Conservation (phyloP, 2,888 invertebrate species). For the Leucophora obtusa region DNA sequence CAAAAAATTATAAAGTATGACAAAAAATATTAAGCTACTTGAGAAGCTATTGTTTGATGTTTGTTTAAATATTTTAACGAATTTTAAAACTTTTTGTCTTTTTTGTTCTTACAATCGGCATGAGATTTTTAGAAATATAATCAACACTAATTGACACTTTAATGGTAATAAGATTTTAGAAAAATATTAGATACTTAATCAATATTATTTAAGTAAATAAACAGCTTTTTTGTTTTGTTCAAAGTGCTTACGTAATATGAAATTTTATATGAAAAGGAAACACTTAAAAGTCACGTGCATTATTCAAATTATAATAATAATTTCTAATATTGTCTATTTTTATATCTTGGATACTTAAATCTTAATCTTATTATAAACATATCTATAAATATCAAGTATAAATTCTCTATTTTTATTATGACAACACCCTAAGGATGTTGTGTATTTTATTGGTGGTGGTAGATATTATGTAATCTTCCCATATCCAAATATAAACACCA, state of each 20-base stretch:
- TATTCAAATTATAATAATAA: background rate
- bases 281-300: background rate
- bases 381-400: background rate
- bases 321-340: background rate
- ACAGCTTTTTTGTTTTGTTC: background rate
- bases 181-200: background rate
- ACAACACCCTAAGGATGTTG: background rate
- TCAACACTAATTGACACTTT: slow-evolving; percentile 5
- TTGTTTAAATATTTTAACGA: background rate
- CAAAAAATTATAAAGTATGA: background rate
- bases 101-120: background rate
- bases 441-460: background rate
- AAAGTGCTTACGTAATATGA: background rate
- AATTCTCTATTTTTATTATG: background rate
- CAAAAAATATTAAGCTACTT: background rate
- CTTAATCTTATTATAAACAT: background rate
- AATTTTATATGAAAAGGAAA: background rate
- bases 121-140: background rate
- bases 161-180: background rate
- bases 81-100: background rate
- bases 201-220: slow-evolving; percentile 1
- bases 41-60: background rate
- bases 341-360: background rate
- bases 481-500: background rate
- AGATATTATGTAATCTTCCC: background rate